A percentile compares a stretch with the other conserved stretches of the same genome.
Conservation (phyloP, 2,797 vertebrate genomes). For the Urophycis tenuis region DNA sequence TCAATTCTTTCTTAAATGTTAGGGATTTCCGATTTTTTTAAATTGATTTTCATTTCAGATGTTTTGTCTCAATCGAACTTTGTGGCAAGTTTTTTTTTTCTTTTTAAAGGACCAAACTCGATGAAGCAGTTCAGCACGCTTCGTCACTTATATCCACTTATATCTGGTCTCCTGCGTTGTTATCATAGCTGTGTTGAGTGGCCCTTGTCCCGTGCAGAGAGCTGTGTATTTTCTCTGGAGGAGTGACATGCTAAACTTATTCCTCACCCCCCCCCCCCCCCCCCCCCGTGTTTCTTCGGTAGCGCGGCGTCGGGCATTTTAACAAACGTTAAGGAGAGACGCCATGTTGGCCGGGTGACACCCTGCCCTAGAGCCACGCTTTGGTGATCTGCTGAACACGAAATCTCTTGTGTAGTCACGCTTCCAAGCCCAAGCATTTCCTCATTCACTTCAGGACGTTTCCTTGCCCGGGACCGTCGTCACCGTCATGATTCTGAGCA, state of each 20-base stretch:
- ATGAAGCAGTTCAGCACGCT: not conserved
- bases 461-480: not conserved
- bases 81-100: not conserved
- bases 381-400: not conserved
- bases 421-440: not conserved
- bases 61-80: not conserved
- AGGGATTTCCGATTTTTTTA: not conserved
- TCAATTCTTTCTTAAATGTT: not conserved
- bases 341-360: not conserved
- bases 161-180: slow-evolving; percentile 1
- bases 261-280: slow-evolving; percentile 35
- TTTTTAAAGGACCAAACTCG: not conserved
- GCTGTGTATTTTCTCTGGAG: slow-evolving; percentile 12
- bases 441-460: not conserved
- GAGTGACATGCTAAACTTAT: not conserved
- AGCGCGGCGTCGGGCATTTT: not conserved
- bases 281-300: slow-evolving; percentile 9
- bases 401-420: not conserved
- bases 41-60: no score
- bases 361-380: not conserved
- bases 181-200: not conserved
- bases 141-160: accelerated
- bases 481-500: not conserved
- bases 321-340: not conserved
- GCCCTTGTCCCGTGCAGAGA: not conserved